Conservation (phyloP, 1,140 invertebrate genomes). For the Drosophila burlai region DNA sequence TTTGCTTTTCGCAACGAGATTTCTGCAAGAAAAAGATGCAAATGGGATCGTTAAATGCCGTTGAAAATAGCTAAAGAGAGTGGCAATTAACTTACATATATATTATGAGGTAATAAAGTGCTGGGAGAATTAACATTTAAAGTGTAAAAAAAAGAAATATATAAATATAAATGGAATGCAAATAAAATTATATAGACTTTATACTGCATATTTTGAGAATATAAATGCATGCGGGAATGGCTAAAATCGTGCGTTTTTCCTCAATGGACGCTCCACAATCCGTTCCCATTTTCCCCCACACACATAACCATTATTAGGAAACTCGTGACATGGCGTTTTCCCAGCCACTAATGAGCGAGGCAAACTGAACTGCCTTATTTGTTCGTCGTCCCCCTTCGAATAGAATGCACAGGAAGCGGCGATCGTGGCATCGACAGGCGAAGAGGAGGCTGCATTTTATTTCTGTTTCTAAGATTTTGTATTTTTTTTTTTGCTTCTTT, state of each 20-base stretch:
- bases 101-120: conserved; percentile 9
- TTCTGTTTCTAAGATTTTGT: conserved; percentile 36
- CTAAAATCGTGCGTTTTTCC: conserved; percentile 44
- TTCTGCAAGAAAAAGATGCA: conserved; percentile 58
- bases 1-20: conserved; percentile 84
- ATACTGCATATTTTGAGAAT: background rate
- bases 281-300: conserved; percentile 19
- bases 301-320: conserved; percentile 54
- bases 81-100: conserved; percentile 56
- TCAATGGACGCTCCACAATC: conserved; percentile 44
- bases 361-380: conserved; percentile 57
- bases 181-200: no score
- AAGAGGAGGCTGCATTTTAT: conserved; percentile 29
- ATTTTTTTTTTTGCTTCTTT: conserved; percentile 4
- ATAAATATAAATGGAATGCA: background rate
- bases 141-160: background rate
- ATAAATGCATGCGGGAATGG: conserved; percentile 7
- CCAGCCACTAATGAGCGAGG: conserved; percentile 67
- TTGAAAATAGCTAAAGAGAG: conserved; percentile 46
- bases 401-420: conserved; percentile 48
- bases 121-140: background rate
- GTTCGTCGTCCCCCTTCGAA: conserved; percentile 37
- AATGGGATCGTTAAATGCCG: conserved; percentile 22
- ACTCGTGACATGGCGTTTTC: conserved; percentile 73
- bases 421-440: conserved; percentile 23